Evolutionary conservation across 2,113 vertebrate species (phyloP).

Genomic region (Gnathochromis pfefferi): DNA sequence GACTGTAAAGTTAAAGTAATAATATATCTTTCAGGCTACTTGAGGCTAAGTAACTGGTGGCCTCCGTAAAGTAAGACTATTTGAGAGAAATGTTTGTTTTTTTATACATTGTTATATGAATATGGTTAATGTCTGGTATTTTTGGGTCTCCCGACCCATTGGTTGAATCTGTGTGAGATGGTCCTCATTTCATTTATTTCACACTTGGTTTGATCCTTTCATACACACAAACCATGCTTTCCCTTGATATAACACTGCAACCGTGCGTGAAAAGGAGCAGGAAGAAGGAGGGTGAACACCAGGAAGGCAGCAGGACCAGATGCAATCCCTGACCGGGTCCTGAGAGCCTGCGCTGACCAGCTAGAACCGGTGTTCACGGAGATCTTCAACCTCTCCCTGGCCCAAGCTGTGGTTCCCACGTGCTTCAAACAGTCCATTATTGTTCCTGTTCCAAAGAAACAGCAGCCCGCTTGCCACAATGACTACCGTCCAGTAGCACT

Average conservation of each 20-base stretch:
- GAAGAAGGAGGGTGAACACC: neutral
- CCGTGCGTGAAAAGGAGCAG: fast-evolving
- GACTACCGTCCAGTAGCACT: no score
- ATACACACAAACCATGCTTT: neutral
- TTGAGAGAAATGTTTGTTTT: neutral
- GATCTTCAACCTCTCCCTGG: no score
- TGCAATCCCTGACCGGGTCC: no score
- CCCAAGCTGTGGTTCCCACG: no score
- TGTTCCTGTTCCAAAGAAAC: no score
- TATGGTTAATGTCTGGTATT: neutral
- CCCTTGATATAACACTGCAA: neutral
- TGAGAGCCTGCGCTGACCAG: no score
- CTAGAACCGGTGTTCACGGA: no score
- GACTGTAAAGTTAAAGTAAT: neutral
- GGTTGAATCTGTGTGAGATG: neutral
- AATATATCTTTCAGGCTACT: no score
- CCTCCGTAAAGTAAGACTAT: fast-evolving
- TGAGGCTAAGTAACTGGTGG: neutral
- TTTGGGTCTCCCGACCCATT: neutral
- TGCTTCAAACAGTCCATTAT: no score
- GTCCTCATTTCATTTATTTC: neutral
- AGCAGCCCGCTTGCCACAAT: no score
- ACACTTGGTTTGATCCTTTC: neutral
- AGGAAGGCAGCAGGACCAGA: no score
- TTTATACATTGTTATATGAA: fast-evolving